Base-by-base conservation (phyloP, 2,113 vertebrate species). In the Menidia beryllina region DNA sequence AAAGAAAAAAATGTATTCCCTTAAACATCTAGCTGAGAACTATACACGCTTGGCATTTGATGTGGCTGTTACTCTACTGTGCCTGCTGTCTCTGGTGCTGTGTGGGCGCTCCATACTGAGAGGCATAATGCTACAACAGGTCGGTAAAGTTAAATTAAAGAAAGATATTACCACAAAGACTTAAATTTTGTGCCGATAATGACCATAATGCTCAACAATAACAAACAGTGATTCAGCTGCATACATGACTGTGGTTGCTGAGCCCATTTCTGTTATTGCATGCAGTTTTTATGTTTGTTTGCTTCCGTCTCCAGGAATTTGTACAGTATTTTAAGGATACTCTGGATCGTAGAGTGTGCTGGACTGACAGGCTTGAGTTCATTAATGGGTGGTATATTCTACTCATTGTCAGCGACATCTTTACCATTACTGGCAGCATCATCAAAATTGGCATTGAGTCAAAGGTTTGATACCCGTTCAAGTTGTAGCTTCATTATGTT, bases 311-410 rank as follows among this genome's bases (percentile, higher is more conserved):
- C 36, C 10, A 98, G 97, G 96, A 98, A 86, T 97, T 95, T 84
- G 93, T 94, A 1, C 36, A 77, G 9, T 98, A 95, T 82, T 96
- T 97, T 65, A 88, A 41, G 66, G 86, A 72, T 8, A 89, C 56
- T 0, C 85, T 95, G 73, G 79, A 86, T 0, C 94, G 86, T 13
- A 68, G 68, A 1, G 94, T 98, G 48, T 79, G 84, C 53, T 91
- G 94, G 72, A 85, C 86, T 0, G 96, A 97, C 19, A 91, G 96
- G 11, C 56, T 97, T 86, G 97, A 98, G 62, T 98, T 98, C 51
- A 92, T 98, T 25, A 98, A 98, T 0, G 96, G 96, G 49, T 98
- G 97, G 97, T 98, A 95, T 79, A 95, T 98, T 69, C 94, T 98
- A 56, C 93, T 98, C 17, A 95, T 97, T 53, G 69, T 95, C 88